Evolutionary conservation across 1,140 invertebrate species (phyloP), one percentile per base, ranked within the genome.

Genomic region (Arctopsyche grandis): DNA sequence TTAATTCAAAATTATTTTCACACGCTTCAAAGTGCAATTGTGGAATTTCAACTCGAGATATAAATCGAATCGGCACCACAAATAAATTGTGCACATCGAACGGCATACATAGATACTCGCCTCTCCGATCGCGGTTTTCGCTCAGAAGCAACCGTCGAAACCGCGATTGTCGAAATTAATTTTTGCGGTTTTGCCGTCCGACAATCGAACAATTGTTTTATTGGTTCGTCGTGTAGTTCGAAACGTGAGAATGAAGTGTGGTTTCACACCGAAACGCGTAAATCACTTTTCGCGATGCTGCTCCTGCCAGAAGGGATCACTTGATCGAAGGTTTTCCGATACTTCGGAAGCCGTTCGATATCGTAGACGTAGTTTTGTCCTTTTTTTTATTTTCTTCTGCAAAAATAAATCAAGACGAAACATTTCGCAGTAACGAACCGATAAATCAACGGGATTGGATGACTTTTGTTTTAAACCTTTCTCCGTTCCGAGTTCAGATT

Each of bases 151-250:
- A 52, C 48, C 12, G 16, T 14, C 48, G 48, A 52, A 52, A 52
- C 16, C 10, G 10, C 12, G 12, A 14, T 21, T 66, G 21, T 66
- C 24, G 24, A 74, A 74, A 74, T 74, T 74, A 74, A 74, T 74
- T 52, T 74, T 74, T 74, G 71, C 71, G 71, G 71, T 74, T 48
- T 74, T n/a, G 21, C 29, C 21, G 24, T 38, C 26, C 29, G 29
- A 52, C 16, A 12, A 52, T 52, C 48, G 48, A 52, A 52, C 10
- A 52, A 12, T 52, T 52, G 48, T 12, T 52, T 16, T 52, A 52
- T 52, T 16, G 10, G 48, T 52, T 52, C 3, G 10, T 16, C 48
- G 48, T 52, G 16, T 52, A 52, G 48, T 14, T 52, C 10, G 10
- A 52, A 22, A 66, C 22, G 71, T 74, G 71, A 46, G 71, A 74